phyloP scores from a whole-genome alignment of 1,140 invertebrate genomes.

The Aphis gossypii region DNA sequence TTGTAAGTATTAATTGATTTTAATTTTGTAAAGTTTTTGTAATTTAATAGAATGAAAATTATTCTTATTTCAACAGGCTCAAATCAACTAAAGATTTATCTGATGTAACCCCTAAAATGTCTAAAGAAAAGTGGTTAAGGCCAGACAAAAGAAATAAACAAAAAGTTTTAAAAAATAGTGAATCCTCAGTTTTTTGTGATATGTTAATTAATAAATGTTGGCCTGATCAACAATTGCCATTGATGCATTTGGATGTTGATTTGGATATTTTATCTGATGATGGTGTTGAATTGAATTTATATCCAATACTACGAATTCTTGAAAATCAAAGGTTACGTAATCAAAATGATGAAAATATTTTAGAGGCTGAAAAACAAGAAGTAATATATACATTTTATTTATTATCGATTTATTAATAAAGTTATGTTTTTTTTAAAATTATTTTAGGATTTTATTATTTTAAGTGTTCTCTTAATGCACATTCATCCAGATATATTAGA shows the following conservation, averaged over 20 bases:
- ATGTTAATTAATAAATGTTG: conserved; percentile 65
- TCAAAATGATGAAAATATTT: conserved; percentile 26
- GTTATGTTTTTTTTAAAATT: conserved; percentile 60
- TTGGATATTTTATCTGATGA: not conserved
- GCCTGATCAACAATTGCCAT: conserved; percentile 64
- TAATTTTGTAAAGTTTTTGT: not conserved
- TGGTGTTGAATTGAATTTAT: conserved; percentile 45
- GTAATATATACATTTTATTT: conserved; percentile 73
- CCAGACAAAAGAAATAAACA: not conserved
- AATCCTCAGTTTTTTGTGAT: conserved; percentile 64
- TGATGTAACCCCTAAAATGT: not conserved
- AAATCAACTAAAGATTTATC: not conserved
- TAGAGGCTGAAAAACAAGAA: conserved; percentile 48
- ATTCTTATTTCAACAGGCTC: conserved; percentile 36
- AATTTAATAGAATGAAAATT: not conserved
- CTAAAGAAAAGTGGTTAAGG: conserved; percentile 52
- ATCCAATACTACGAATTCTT: conserved; percentile 39
- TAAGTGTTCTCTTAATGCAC: conserved; percentile 73
- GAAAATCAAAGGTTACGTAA: conserved; percentile 45
- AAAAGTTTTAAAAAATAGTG: conserved; percentile 60
- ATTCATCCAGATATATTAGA: conserved; percentile 70
- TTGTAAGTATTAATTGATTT: conserved; percentile 19
- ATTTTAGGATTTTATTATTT: conserved; percentile 73
- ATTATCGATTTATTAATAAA: conserved; percentile 73
- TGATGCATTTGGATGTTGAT: conserved; percentile 31